Evolutionary conservation across 2,113 vertebrate species (phyloP).

Genomic region (Falco punctatus): DNA sequence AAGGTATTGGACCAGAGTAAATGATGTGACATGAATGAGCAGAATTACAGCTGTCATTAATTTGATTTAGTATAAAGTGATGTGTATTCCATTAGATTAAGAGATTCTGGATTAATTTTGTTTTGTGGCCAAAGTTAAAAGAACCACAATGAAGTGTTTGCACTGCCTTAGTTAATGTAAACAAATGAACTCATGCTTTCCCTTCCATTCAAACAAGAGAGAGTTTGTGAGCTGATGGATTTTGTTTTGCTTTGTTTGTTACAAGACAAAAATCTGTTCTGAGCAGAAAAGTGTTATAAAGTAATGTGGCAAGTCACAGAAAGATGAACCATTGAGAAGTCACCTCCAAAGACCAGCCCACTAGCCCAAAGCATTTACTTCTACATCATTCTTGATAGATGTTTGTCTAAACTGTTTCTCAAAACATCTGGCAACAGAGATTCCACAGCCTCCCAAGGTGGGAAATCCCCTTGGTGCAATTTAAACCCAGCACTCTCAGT

Average conservation of each 20-base stretch:
- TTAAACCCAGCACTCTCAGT: neutral
- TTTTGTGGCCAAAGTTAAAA: neutral
- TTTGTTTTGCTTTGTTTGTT: neutral
- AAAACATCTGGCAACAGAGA: neutral
- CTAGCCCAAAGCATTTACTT: neutral
- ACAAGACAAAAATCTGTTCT: neutral
- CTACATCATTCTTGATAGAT: neutral
- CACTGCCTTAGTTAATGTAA: neutral
- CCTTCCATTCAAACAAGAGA: neutral
- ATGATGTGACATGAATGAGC: neutral
- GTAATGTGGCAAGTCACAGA: neutral
- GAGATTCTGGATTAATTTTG: neutral
- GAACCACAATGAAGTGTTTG: neutral
- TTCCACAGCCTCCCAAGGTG: neutral
- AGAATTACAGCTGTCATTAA: neutral
- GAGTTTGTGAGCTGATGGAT: neutral
- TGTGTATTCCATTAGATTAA: neutral
- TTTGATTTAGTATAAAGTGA: neutral
- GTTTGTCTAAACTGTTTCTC: neutral
- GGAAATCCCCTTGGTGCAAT: neutral
- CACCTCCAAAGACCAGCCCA: neutral
- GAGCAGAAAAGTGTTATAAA: neutral
- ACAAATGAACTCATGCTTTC: neutral
- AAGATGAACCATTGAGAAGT: neutral
- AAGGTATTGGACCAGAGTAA: neutral